Evolutionary conservation across 2,797 vertebrate genomes (phyloP).

Genomic region (Sphenodon punctatus): DNA sequence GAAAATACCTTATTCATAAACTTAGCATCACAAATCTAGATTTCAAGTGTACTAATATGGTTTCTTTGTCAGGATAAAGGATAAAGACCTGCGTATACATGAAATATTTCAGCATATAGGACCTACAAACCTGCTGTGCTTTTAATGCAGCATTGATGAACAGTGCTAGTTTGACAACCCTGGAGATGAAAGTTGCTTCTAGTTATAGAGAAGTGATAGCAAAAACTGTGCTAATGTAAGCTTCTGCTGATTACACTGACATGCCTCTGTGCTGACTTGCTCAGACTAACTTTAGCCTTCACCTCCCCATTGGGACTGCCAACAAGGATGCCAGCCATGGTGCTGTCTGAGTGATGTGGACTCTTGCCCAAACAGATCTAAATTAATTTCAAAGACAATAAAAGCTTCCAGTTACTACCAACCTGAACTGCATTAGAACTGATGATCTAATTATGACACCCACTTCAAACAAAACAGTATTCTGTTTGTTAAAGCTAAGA

Average conservation of each 20-base stretch:
- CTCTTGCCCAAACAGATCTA: neutral
- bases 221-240: neutral
- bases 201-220: no score
- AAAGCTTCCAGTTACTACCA: neutral
- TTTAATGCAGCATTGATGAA: neutral
- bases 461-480: neutral
- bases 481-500: neutral
- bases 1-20: no score
- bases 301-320: neutral
- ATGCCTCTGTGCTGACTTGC: neutral
- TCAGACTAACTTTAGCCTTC: neutral
- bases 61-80: neutral
- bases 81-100: rapidly evolving
- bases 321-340: neutral
- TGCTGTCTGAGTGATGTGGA: neutral
- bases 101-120: neutral
- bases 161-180: no score
- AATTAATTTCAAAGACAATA: neutral
- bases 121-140: neutral
- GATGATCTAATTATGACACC: slow-evolving; percentile 19
- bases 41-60: no score
- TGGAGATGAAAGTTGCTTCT: no score
- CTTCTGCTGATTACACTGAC: neutral
- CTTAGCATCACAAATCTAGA: no score
- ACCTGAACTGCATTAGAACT: neutral